These are phyloP conservation scores for Prionailurus bengalensis DNA, from an alignment of 2,113 vertebrate species.

Conservation along the genomic window DNA sequence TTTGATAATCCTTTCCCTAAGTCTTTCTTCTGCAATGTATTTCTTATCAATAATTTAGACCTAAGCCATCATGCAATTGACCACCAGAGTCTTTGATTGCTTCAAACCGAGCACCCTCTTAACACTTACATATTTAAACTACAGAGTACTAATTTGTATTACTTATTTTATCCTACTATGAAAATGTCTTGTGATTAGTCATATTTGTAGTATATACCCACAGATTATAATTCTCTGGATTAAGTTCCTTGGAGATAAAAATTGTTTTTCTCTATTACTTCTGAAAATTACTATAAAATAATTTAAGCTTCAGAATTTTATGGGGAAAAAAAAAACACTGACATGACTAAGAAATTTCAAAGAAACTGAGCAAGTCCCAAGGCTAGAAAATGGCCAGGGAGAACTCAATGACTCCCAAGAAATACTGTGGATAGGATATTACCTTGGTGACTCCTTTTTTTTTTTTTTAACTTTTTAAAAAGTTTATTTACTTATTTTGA, in stretches of 20 bases:
- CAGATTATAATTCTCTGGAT: not conserved
- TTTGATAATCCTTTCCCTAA: not conserved
- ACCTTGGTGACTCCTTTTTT: not conserved
- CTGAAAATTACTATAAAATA: constrained; percentile 1
- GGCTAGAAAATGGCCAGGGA: not conserved
- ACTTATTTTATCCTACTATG: not conserved
- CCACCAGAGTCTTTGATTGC: not conserved
- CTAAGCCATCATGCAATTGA: not conserved
- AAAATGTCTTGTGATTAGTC: not conserved
- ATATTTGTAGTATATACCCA: not conserved
- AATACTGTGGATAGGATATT: not conserved
- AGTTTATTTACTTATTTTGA: no score
- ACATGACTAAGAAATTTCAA: not conserved
- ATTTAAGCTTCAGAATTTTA: constrained; percentile 1
- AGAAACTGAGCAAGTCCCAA: not conserved
- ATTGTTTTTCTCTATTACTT: not conserved
- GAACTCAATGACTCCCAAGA: not conserved
- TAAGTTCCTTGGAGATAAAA: not conserved
- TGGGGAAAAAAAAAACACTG: not conserved
- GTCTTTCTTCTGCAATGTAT: not conserved
- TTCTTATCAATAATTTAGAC: not conserved
- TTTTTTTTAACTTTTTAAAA: no score
- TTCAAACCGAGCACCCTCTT: not conserved
- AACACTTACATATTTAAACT: not conserved
- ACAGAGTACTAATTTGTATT: not conserved